Conservation (phyloP, 2,113 vertebrate genomes). For the Periophthalmus modestus region DNA sequence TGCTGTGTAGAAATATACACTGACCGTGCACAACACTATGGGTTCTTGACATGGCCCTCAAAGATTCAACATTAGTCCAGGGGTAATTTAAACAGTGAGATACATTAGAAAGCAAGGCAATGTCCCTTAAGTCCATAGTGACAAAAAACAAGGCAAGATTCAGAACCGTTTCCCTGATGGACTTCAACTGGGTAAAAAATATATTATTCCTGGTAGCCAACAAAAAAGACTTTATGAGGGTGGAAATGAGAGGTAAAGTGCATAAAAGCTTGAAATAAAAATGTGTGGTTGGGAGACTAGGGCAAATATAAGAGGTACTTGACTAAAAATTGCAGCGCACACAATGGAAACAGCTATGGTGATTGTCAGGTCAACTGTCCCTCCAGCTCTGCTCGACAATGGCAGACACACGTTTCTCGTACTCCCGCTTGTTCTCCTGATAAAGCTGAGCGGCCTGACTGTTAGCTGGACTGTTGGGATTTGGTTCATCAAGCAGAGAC, state of each 20-base stretch:
- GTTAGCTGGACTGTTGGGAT: slow-evolving; percentile 98
- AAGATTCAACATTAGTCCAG: slow-evolving; percentile 39
- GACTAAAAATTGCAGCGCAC: slow-evolving; percentile 62
- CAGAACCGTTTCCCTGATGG: slow-evolving; percentile 51
- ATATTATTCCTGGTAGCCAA: slow-evolving; percentile 37
- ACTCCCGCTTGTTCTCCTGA: slow-evolving; percentile 99
- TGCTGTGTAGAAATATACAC: slow-evolving; percentile 36
- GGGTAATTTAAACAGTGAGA: slow-evolving; percentile 49
- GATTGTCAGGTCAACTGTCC: slow-evolving; percentile 89
- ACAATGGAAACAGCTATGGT: slow-evolving; percentile 35
- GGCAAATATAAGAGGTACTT: slow-evolving; percentile 63
- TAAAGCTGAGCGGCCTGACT: slow-evolving; percentile 98
- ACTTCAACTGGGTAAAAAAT: slow-evolving; percentile 37
- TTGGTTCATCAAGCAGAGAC: slow-evolving; percentile 98
- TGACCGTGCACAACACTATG: slow-evolving; percentile 12
- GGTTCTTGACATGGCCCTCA: slow-evolving; percentile 38
- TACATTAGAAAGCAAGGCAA: slow-evolving; percentile 43
- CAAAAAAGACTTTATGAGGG: slow-evolving; percentile 39
- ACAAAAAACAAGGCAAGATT: slow-evolving; percentile 61
- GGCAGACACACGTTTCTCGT: slow-evolving; percentile 97
- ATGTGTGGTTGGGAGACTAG: slow-evolving; percentile 44
- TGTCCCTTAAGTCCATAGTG: slow-evolving; percentile 49
- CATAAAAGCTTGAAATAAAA: slow-evolving; percentile 78
- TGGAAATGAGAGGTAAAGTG: slow-evolving; percentile 75
- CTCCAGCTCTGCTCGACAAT: slow-evolving; percentile 99